phyloP scores from a whole-genome alignment of 2,888 invertebrate species.

The Pseudoips prasinana region DNA sequence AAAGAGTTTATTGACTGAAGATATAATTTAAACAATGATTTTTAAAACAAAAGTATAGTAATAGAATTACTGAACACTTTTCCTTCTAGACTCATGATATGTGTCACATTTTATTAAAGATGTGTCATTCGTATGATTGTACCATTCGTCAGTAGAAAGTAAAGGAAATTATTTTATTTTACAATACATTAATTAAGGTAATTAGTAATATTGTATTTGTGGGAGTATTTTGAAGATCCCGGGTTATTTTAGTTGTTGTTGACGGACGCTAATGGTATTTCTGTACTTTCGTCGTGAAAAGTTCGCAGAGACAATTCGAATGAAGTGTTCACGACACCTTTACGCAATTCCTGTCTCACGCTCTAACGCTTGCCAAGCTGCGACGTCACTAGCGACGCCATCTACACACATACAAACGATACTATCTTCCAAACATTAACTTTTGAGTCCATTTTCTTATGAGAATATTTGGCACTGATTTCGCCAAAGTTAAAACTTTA shows the following conservation, averaged over 20 bases:
- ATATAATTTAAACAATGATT: no score
- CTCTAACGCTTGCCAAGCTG: conserved; percentile 65
- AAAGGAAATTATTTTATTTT: conserved; percentile 5
- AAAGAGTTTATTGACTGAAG: no score
- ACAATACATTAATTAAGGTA: conserved; percentile 6
- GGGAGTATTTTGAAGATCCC: conserved; percentile 45
- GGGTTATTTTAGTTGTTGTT: conserved; percentile 56
- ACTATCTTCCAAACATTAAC: conserved; percentile 50
- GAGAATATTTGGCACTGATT: conserved; percentile 14
- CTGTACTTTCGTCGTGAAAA: conserved; percentile 64
- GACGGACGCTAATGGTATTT: conserved; percentile 70
- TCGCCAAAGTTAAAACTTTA: no score
- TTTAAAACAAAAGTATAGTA: no score
- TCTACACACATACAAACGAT: conserved; percentile 52
- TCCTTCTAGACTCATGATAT: no score
- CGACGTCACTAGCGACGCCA: conserved; percentile 61
- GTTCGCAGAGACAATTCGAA: conserved; percentile 59
- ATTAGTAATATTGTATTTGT: conserved; percentile 30
- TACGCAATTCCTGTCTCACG: conserved; percentile 76
- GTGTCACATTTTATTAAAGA: no score
- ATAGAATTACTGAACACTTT: no score
- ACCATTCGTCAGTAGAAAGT: no score
- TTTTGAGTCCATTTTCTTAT: conserved; percentile 55
- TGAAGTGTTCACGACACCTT: conserved; percentile 73
- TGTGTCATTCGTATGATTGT: no score